Percentiles rank a stretch among this genome's conserved stretches.
Evolutionary conservation across 2,113 vertebrate species (phyloP).

Genomic region (Hipposideros armiger): DNA sequence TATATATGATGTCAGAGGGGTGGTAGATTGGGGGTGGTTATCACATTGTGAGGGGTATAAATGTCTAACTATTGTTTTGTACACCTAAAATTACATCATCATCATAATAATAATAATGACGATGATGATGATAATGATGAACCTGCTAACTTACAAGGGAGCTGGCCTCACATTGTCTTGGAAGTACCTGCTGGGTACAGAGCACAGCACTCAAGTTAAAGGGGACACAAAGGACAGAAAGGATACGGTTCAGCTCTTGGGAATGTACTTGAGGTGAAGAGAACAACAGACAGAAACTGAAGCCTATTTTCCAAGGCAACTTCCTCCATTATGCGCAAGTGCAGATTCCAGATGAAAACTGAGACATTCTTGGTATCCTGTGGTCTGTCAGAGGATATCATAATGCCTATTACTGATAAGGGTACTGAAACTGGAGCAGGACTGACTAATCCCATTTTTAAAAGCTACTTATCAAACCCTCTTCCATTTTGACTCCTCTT

Average conservation of each 20-base stretch:
- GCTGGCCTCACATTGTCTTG: constrained; percentile 32
- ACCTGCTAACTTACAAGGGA: not conserved
- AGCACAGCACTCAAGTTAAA: constrained; percentile 21
- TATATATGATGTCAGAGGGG: too few relatives aligned
- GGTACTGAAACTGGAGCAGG: not conserved
- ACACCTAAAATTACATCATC: too few relatives aligned
- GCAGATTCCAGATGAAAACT: not conserved
- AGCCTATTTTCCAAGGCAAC: constrained; percentile 19
- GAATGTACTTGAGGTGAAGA: not conserved
- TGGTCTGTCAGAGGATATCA: not conserved
- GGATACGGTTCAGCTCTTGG: not conserved
- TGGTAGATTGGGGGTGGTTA: too few relatives aligned
- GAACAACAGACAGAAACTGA: constrained; percentile 13
- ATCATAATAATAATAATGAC: too few relatives aligned
- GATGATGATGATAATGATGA: not conserved
- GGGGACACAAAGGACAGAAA: constrained; percentile 54
- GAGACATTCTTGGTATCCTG: not conserved
- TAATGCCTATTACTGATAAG: not conserved
- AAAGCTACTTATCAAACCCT: not conserved
- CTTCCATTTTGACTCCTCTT: not conserved
- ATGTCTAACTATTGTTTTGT: not conserved
- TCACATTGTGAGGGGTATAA: too few relatives aligned
- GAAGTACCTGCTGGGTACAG: not conserved
- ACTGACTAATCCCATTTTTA: not conserved
- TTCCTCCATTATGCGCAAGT: not conserved